Evolutionary conservation across 2,113 vertebrate genomes (phyloP).

Genomic region (Balaenoptera acutorostrata): DNA sequence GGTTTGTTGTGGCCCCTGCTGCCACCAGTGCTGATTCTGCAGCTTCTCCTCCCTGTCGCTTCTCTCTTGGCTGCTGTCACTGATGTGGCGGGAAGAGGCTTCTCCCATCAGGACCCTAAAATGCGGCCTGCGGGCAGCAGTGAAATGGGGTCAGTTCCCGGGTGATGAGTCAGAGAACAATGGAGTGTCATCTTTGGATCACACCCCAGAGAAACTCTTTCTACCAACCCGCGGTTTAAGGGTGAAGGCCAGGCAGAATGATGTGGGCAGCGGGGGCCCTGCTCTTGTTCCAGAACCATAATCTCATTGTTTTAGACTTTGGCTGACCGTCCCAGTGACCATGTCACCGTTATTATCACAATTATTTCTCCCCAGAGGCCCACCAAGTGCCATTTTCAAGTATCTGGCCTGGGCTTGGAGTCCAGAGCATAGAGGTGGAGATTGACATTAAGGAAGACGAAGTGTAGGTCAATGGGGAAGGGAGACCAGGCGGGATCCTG

Average conservation of each 20-base stretch:
- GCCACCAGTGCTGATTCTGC: accelerated
- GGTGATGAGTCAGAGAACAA: background rate
- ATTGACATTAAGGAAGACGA: background rate
- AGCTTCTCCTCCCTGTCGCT: accelerated
- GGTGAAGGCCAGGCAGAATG: background rate
- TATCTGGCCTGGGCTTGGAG: background rate
- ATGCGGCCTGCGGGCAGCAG: too few relatives aligned
- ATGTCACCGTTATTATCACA: too few relatives aligned
- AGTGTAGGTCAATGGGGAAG: background rate
- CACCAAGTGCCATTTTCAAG: background rate
- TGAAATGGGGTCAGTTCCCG: background rate
- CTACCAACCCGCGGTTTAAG: background rate
- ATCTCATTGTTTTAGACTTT: background rate
- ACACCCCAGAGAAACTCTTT: background rate
- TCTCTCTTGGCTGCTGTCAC: background rate
- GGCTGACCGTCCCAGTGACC: background rate
- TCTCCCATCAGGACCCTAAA: background rate
- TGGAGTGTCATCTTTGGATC: background rate
- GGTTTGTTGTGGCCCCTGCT: background rate
- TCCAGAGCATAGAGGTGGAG: background rate
- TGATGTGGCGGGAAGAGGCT: background rate
- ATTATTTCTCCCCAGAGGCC: background rate
- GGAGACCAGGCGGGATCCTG: background rate
- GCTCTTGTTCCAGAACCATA: background rate
- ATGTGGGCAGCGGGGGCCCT: background rate